Evolutionary conservation across 2,888 invertebrate genomes (phyloP).

Genomic region (Acleris sparsana): DNA sequence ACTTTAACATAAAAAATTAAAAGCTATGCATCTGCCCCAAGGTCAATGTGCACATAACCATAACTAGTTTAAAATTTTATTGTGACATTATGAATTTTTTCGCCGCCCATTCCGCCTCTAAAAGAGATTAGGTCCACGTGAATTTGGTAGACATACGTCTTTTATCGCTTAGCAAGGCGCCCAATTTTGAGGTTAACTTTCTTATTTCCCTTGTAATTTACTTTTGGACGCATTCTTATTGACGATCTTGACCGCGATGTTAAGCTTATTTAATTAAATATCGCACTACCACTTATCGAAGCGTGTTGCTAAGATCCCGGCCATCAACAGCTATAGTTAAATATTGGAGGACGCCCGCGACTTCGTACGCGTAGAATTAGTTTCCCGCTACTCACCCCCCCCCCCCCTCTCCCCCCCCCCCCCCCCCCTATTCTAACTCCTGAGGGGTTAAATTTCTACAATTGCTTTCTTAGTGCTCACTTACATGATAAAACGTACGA

Average conservation of each 20-base stretch:
- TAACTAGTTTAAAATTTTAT: neutral
- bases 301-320: neutral
- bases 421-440: no score
- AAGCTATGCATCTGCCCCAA: no score
- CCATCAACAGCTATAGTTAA: no score
- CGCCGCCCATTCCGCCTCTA: neutral
- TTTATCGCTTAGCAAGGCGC: neutral
- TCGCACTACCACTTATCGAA: neutral
- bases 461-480: no score
- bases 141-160: neutral
- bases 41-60: no score
- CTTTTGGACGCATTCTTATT: slow-evolving; percentile 1
- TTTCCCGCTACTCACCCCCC: no score
- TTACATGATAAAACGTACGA: no score
- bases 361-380: no score
- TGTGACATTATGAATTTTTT: slow-evolving; percentile 13
- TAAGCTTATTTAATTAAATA: slow-evolving; percentile 10
- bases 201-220: slow-evolving; percentile 30
- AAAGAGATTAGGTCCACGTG: neutral
- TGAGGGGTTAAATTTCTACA: no score
- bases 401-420: no score
- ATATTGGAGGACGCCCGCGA: no score
- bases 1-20: no score
- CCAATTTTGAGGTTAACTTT: slow-evolving; percentile 30
- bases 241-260: slow-evolving; percentile 31